Conservation (phyloP, 2,888 invertebrate species). For the Amblyjoppa proteus region DNA sequence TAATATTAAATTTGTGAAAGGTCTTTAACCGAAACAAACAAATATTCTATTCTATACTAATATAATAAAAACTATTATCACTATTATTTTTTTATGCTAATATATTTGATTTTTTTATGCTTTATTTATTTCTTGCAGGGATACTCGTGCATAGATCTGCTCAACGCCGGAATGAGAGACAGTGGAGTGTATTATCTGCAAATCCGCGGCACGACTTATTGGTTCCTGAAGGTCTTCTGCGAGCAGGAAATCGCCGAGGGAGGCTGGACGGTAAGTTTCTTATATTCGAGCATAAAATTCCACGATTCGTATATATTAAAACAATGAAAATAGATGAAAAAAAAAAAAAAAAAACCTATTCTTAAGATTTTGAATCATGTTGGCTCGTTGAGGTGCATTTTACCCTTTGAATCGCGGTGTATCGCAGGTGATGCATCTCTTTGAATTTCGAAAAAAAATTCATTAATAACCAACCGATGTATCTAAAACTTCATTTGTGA, state of each 20-base stretch:
- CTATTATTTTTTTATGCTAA: not conserved
- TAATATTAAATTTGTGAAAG: too few species aligned
- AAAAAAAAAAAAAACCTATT: too few species aligned
- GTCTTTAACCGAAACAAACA: too few species aligned
- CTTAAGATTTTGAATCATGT: too few species aligned
- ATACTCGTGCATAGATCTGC: slow-evolving; percentile 94
- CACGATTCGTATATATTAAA: not conserved
- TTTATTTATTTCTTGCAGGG: slow-evolving; percentile 87
- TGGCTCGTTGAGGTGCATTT: too few species aligned
- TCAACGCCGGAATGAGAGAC: slow-evolving; percentile 94
- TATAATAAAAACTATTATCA: too few species aligned
- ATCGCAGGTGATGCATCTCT: too few species aligned
- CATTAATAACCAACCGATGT: too few species aligned
- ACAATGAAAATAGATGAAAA: not conserved
- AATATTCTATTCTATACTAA: too few species aligned
- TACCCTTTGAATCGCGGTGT: too few species aligned
- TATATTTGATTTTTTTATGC: not conserved
- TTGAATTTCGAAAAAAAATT: too few species aligned
- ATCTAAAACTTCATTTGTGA: too few species aligned
- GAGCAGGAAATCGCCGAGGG: slow-evolving; percentile 96
- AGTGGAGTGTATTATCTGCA: slow-evolving; percentile 96
- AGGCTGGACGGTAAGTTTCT: slow-evolving; percentile 94
- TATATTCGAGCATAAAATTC: not conserved
- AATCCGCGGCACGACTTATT: slow-evolving; percentile 96
- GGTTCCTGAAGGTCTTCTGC: slow-evolving; percentile 96